Conservation (phyloP, 2,113 vertebrate species). For the Petrocephalus zakoni region DNA sequence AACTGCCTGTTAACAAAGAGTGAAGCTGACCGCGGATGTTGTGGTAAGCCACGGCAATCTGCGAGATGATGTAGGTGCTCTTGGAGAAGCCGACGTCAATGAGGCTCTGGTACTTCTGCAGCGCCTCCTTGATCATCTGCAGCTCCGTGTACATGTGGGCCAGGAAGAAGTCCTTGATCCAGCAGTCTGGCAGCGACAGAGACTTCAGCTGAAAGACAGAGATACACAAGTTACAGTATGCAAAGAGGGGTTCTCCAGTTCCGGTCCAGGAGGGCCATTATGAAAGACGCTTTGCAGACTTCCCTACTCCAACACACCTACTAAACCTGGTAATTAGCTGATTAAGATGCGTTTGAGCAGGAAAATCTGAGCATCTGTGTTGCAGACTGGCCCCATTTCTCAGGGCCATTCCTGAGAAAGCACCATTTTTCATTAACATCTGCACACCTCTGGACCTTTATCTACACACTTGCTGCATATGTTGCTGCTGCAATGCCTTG, state of each 20-base stretch:
- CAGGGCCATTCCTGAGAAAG: not conserved
- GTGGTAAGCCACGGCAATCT: slow-evolving; percentile 97
- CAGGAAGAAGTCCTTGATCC: slow-evolving; percentile 98
- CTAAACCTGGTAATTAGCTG: not conserved
- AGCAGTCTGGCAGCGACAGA: slow-evolving; percentile 89
- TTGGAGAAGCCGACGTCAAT: slow-evolving; percentile 95
- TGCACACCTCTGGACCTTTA: not conserved
- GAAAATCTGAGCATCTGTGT: not conserved
- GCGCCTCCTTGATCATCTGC: slow-evolving; percentile 94
- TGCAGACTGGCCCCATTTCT: not conserved
- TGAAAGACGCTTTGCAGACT: not conserved
- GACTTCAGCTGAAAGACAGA: slow-evolving; percentile 79
- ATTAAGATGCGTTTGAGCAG: not conserved
- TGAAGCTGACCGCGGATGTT: slow-evolving; percentile 83
- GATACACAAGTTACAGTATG: not conserved
- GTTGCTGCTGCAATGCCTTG: not conserved
- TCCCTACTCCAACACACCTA: not conserved
- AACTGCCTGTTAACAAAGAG: not conserved
- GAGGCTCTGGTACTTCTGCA: slow-evolving; percentile 95
- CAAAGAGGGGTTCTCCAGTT: not conserved
- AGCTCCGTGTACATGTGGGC: slow-evolving; percentile 98
- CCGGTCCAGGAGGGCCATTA: not conserved
- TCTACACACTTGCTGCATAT: not conserved
- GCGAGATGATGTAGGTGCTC: slow-evolving; percentile 97
- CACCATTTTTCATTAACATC: not conserved